Conservation (phyloP, 2,113 vertebrate genomes). For the Caracal caracal region DNA sequence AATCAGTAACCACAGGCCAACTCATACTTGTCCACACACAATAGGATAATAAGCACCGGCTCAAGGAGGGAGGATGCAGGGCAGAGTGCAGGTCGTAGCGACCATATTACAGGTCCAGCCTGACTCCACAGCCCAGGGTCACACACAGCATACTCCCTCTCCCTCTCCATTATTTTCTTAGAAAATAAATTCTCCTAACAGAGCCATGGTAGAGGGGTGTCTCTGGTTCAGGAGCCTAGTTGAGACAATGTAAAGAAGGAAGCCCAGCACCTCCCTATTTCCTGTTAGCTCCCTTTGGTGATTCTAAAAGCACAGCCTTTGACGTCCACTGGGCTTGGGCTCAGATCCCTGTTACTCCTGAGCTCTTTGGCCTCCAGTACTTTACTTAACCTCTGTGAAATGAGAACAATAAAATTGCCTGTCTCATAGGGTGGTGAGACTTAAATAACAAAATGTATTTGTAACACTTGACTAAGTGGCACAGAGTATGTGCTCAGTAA, state of each 20-base stretch:
- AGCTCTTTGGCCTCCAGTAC: background rate
- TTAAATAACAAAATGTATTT: background rate
- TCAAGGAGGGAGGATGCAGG: background rate
- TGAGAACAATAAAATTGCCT: background rate
- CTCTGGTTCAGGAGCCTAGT: background rate
- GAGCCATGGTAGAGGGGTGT: background rate
- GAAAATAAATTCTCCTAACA: background rate
- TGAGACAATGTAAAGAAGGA: background rate
- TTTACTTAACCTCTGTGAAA: conserved; percentile 34
- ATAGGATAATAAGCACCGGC: background rate
- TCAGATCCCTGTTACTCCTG: background rate
- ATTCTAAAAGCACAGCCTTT: background rate
- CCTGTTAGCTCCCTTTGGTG: background rate
- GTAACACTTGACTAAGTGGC: background rate
- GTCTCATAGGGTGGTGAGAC: background rate
- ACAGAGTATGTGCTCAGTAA: background rate
- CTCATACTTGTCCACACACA: background rate
- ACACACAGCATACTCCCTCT: background rate
- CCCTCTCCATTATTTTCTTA: background rate
- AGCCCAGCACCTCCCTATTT: background rate
- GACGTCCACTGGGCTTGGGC: background rate
- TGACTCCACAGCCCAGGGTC: background rate
- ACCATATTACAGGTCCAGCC: background rate
- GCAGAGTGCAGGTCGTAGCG: background rate
- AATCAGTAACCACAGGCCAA: background rate